Evolutionary conservation across 2,113 vertebrate genomes (phyloP).

Genomic region (Prionailurus bengalensis): DNA sequence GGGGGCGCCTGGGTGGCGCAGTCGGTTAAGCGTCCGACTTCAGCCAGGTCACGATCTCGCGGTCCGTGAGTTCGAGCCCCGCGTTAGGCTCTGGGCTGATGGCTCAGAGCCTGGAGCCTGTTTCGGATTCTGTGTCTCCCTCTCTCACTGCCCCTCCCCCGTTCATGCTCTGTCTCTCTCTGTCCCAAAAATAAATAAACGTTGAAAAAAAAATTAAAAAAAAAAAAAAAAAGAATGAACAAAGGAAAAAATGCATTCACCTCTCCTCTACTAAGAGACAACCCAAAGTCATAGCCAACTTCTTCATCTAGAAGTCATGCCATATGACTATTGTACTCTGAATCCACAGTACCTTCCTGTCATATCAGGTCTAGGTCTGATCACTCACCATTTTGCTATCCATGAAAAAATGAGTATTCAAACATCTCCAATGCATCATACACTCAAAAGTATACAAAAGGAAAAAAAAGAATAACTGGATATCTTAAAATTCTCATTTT

Average conservation of each 20-base stretch:
- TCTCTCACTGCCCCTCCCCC: too few species aligned
- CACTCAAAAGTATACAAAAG: conserved; percentile 12
- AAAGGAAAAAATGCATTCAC: conserved; percentile 44
- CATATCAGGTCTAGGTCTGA: neutral
- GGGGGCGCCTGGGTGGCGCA: too few species aligned
- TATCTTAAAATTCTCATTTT: conserved; percentile 42
- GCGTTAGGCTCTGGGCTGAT: too few species aligned
- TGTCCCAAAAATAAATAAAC: too few species aligned
- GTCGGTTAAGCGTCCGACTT: too few species aligned
- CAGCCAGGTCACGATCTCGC: too few species aligned
- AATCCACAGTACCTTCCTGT: neutral
- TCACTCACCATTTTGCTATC: neutral
- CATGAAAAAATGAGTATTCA: conserved; percentile 31
- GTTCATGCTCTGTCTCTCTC: too few species aligned
- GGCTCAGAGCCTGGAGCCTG: too few species aligned
- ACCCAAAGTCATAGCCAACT: neutral
- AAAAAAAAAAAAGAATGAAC: neutral
- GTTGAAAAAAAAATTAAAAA: too few species aligned
- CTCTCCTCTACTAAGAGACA: neutral
- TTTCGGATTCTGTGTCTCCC: too few species aligned
- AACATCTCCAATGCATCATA: neutral
- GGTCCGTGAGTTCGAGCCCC: too few species aligned
- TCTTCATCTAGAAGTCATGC: neutral
- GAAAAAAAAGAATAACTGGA: neutral
- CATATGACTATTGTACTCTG: neutral